Evolutionary conservation across 2,797 vertebrate species (phyloP).

Genomic region (Galagoides demidoff): DNA sequence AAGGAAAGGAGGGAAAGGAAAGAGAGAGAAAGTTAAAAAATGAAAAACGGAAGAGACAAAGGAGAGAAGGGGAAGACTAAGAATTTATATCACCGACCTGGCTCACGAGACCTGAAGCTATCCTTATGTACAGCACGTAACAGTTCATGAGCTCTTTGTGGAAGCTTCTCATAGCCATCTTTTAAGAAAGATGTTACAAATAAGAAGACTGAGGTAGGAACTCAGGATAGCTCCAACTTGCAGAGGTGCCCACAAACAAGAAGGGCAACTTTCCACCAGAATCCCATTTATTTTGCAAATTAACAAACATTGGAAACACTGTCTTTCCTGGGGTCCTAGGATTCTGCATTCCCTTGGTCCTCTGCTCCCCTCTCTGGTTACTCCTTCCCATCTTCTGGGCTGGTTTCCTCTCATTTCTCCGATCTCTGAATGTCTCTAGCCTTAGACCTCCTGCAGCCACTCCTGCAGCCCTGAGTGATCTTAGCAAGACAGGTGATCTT

Average conservation of each 20-base stretch:
- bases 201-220: not conserved
- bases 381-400: not conserved
- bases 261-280: fast-evolving
- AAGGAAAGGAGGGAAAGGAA: not conserved
- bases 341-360: not conserved
- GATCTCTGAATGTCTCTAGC: not conserved
- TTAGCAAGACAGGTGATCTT: not conserved
- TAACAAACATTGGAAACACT: not conserved
- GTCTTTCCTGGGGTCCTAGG: not conserved
- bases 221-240: not conserved
- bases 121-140: not conserved
- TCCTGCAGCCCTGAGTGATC: not conserved
- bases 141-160: not conserved
- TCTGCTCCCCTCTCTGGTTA: not conserved
- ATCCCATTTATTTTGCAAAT: not conserved
- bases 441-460: not conserved
- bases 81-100: fast-evolving
- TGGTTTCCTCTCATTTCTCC: not conserved
- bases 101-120: not conserved
- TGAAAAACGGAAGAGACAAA: not conserved
- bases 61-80: not conserved
- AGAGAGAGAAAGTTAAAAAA: not conserved
- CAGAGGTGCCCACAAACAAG: not conserved
- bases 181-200: not conserved
- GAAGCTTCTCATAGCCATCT: not conserved